These are phyloP conservation scores for Lasiurus cinereus DNA, from an alignment of 2,113 vertebrate genomes.

Conservation along the genomic window DNA sequence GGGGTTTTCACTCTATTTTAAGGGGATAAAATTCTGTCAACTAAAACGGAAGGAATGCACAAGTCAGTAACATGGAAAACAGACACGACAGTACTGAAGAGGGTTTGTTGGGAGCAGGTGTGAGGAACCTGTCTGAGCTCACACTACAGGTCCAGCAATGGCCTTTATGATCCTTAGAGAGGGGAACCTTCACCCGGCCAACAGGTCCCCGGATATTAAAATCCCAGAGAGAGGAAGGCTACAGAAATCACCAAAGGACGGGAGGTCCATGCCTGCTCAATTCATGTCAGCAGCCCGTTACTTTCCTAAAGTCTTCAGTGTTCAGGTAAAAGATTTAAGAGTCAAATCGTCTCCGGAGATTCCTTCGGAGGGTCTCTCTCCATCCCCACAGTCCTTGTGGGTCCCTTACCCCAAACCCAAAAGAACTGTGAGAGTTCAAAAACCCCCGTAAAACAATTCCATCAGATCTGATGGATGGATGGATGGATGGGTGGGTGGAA, in stretches of 20 bases:
- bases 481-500: neutral
- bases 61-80: neutral
- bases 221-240: neutral
- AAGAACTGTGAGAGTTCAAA: neutral
- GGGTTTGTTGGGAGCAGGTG: neutral
- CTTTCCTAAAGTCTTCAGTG: constrained; percentile 26
- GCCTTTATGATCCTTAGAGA: neutral
- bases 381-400: neutral
- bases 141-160: neutral
- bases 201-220: constrained; percentile 5
- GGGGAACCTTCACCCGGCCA: neutral
- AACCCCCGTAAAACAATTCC: constrained; percentile 8
- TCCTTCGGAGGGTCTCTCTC: neutral
- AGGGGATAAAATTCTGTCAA: neutral
- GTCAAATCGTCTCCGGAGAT: neutral
- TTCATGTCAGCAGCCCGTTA: neutral
- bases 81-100: neutral
- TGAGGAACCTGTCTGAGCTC: constrained; percentile 5
- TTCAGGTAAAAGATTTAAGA: constrained; percentile 1
- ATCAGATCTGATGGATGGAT: no score
- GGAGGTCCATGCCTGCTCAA: neutral
- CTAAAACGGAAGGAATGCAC: neutral
- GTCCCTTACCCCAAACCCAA: neutral
- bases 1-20: neutral
- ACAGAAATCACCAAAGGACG: constrained; percentile 28